phyloP scores from a whole-genome alignment of 2,797 vertebrate genomes.

The Thunnus albacares region DNA sequence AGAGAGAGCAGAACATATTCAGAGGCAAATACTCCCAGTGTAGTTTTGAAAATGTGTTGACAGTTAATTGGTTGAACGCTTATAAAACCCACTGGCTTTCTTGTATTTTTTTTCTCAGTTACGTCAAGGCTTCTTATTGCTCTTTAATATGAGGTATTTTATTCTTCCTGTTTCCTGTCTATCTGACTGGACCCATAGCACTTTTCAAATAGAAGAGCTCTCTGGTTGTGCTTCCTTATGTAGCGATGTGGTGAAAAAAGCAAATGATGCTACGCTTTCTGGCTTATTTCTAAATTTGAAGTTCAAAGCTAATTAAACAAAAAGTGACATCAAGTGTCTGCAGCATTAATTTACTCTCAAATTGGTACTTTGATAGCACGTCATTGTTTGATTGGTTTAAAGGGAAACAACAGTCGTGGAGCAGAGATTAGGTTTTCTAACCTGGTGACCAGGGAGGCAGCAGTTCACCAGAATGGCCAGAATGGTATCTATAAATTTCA shows the following conservation, averaged over 20 bases:
- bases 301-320: conserved; percentile 69
- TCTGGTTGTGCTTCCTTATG: conserved; percentile 48
- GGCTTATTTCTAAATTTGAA: conserved; percentile 50
- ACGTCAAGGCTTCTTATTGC: conserved; percentile 57
- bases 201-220: conserved; percentile 50
- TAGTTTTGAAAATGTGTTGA: conserved; percentile 64
- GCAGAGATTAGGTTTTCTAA: conserved; percentile 54
- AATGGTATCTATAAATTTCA: conserved; percentile 82
- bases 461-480: conserved; percentile 65
- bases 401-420: conserved; percentile 31
- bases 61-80: conserved; percentile 64
- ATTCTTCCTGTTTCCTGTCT: conserved; percentile 64
- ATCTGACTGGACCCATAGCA: conserved; percentile 64
- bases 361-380: conserved; percentile 2
- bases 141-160: conserved; percentile 56
- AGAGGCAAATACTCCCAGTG: conserved; percentile 43
- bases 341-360: not conserved
- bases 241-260: conserved; percentile 24
- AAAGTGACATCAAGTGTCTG: conserved; percentile 6
- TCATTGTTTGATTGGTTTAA: conserved; percentile 35
- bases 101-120: conserved; percentile 34
- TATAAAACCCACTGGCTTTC: conserved; percentile 42
- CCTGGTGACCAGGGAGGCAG: conserved; percentile 66
- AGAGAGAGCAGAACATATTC: conserved; percentile 56
- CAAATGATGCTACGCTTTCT: conserved; percentile 34